Conservation (phyloP, 2,888 invertebrate genomes). For the Barypeithes pellucidus region DNA sequence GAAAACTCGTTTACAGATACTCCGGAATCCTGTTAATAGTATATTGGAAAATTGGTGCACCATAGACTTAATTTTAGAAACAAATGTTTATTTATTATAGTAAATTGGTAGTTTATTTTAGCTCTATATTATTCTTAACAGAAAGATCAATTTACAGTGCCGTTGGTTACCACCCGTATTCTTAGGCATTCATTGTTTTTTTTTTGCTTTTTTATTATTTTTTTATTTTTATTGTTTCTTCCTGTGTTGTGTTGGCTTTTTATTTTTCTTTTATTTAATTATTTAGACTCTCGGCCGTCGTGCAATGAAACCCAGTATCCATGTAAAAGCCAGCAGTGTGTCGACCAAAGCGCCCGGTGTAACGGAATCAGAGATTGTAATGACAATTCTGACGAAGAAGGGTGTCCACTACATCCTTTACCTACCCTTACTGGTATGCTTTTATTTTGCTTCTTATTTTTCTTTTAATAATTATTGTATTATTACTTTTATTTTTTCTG, state of each 20-base stretch:
- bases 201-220: constrained; percentile 50
- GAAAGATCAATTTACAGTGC: no score
- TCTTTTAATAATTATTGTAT: constrained; percentile 36
- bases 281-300: constrained; percentile 61
- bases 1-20: no score
- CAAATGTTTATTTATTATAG: no score
- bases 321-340: constrained; percentile 71
- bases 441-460: constrained; percentile 7
- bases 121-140: no score
- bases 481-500: neutral
- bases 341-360: constrained; percentile 71
- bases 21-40: no score
- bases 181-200: constrained; percentile 25
- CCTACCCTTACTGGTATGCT: constrained; percentile 49
- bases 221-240: constrained; percentile 49
- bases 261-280: constrained; percentile 57
- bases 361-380: constrained; percentile 76
- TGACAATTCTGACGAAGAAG: constrained; percentile 75
- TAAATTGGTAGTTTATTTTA: no score
- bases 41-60: no score
- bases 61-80: no score
- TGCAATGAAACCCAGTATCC: constrained; percentile 69
- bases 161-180: no score
- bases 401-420: constrained; percentile 64
- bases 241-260: constrained; percentile 55